A percentile compares a stretch with the other conserved stretches of the same genome.
Conservation (phyloP, 2,113 vertebrate species). For the Microcebus jonahi region DNA sequence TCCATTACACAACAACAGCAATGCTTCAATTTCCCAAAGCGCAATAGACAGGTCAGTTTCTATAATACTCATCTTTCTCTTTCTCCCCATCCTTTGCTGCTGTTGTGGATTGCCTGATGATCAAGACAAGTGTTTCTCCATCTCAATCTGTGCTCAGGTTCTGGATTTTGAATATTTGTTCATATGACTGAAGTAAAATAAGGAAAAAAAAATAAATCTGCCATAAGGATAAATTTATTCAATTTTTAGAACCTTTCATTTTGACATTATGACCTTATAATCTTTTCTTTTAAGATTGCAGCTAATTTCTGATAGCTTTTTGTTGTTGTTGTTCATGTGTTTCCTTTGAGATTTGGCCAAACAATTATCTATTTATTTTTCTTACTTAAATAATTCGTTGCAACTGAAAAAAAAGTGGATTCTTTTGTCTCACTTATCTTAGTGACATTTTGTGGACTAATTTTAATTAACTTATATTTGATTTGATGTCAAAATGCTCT, state of each 20-base stretch:
- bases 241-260: neutral
- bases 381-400: conserved; percentile 41
- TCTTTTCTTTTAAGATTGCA: neutral
- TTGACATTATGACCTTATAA: neutral
- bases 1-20: neutral
- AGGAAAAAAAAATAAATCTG: neutral
- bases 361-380: neutral
- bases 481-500: conserved; percentile 49
- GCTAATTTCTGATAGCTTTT: neutral
- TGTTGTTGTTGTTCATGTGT: neutral
- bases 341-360: neutral
- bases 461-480: conserved; percentile 73
- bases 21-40: neutral
- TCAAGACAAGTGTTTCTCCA: neutral
- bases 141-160: too few relatives aligned
- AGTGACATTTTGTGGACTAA: conserved; percentile 69
- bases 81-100: accelerated
- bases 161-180: neutral
- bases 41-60: accelerated
- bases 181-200: neutral
- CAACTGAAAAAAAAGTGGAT: neutral
- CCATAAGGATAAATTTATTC: neutral
- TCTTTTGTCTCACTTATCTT: conserved; percentile 68
- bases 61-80: neutral
- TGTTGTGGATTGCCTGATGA: neutral